Evolutionary conservation across 2,797 vertebrate species (phyloP).

Genomic region (Anolis apletophallus): DNA sequence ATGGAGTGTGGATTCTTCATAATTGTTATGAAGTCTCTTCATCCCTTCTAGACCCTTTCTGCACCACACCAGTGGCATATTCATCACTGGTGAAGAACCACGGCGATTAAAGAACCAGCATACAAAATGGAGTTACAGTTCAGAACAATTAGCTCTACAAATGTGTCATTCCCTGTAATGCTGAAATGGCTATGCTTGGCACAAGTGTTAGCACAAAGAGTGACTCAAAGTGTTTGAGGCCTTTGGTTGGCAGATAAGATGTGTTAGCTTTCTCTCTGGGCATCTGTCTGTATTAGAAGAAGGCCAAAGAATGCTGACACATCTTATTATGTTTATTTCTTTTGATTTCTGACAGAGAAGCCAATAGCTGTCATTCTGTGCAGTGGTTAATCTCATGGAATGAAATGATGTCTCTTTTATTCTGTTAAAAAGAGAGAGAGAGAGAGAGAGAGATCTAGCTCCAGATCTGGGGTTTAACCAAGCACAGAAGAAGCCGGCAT

Average conservation of each 20-base stretch:
- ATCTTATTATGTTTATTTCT: conserved; percentile 20
- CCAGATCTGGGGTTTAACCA: neutral
- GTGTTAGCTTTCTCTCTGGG: conserved; percentile 27
- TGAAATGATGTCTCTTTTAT: neutral
- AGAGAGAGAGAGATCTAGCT: neutral
- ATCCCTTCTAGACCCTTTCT: too few relatives aligned
- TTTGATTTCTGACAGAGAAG: conserved; percentile 10
- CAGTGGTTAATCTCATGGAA: neutral
- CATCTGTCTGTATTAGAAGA: conserved; percentile 1
- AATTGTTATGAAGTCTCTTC: too few relatives aligned
- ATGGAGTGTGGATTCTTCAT: too few relatives aligned
- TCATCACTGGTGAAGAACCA: too few relatives aligned
- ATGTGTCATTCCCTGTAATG: neutral
- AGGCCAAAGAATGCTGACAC: conserved; percentile 16
- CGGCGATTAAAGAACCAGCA: neutral
- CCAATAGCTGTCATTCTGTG: conserved; percentile 2
- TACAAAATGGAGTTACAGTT: neutral
- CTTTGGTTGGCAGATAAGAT: neutral
- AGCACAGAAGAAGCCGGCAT: neutral
- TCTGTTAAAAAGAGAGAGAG: neutral
- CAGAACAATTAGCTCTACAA: neutral
- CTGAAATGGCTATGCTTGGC: neutral
- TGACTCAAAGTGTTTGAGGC: neutral
- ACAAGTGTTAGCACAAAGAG: neutral
- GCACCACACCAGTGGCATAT: too few relatives aligned